Evolutionary conservation across 2,113 vertebrate genomes (phyloP).

Genomic region (Festucalex cinctus): DNA sequence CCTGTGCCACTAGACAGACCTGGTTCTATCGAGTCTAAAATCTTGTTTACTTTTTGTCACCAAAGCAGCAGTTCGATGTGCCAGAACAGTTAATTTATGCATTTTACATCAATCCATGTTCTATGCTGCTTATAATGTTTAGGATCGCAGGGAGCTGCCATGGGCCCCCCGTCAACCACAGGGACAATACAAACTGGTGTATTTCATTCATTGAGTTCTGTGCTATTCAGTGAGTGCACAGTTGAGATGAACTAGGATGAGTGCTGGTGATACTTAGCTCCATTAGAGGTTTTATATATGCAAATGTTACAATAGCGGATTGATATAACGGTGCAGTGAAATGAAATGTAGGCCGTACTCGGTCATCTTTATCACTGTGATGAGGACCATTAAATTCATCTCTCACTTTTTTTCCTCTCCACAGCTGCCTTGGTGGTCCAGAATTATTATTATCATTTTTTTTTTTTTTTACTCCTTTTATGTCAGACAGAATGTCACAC

Average conservation of each 20-base stretch:
- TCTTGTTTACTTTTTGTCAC: too few species aligned
- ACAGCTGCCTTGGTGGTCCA: slow-evolving; percentile 14
- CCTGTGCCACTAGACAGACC: too few species aligned
- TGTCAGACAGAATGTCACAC: slow-evolving; percentile 10
- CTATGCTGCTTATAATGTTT: too few species aligned
- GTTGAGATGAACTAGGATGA: neutral
- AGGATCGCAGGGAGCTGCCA: too few species aligned
- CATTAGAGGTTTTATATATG: neutral
- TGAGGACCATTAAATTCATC: slow-evolving; percentile 6
- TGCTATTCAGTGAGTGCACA: neutral
- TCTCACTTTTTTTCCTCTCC: neutral
- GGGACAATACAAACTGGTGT: neutral
- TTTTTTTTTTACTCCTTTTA: neutral
- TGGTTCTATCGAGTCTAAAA: too few species aligned
- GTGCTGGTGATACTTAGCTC: neutral
- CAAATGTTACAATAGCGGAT: neutral
- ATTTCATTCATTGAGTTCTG: neutral
- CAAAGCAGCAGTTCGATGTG: too few species aligned
- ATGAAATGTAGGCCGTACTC: slow-evolving; percentile 18
- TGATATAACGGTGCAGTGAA: slow-evolving; percentile 1
- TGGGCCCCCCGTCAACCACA: too few species aligned
- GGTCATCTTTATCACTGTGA: slow-evolving; percentile 6
- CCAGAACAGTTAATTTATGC: too few species aligned
- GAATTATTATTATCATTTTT: too few species aligned
- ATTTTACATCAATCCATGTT: too few species aligned